A percentile compares a stretch with the other conserved stretches of the same genome.
Evolutionary conservation across 1,140 invertebrate species (phyloP).

Genomic region (Camponotus pennsylvanicus): DNA sequence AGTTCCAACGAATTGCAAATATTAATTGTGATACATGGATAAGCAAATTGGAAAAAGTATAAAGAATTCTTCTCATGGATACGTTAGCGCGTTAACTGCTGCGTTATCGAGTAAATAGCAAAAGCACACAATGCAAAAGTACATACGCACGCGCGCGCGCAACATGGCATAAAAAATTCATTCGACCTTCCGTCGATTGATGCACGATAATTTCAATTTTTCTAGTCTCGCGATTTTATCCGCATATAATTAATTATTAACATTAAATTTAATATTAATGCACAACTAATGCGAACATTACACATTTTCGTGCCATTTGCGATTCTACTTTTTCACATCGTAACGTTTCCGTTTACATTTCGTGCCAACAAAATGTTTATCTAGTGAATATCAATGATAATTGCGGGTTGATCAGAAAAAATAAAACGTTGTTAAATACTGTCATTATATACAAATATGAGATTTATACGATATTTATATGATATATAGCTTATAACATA

Average conservation of each 20-base stretch:
- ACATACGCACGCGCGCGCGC: neutral
- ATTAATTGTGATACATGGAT: neutral
- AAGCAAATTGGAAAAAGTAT: neutral
- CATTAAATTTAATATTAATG: slow-evolving; percentile 16
- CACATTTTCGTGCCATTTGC: slow-evolving; percentile 25
- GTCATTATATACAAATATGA: neutral
- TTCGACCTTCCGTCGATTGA: slow-evolving; percentile 54
- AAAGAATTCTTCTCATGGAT: neutral
- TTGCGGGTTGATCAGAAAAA: neutral
- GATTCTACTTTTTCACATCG: neutral
- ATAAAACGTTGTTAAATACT: neutral
- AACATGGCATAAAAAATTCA: slow-evolving; percentile 70
- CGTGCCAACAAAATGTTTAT: neutral
- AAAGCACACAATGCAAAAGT: neutral
- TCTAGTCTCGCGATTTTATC: slow-evolving; percentile 20
- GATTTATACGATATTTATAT: slow-evolving; percentile 4
- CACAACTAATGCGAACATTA: slow-evolving; percentile 29
- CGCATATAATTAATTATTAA: slow-evolving; percentile 53
- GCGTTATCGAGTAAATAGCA: slow-evolving; percentile 11
- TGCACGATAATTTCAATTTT: slow-evolving; percentile 44
- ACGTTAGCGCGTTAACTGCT: slow-evolving; percentile 24
- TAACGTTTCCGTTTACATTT: slow-evolving; percentile 22
- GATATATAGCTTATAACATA: neutral
- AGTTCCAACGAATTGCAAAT: neutral
- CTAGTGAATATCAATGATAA: slow-evolving; percentile 28